These are phyloP conservation scores for Callinectes sapidus DNA, from an alignment of 2,888 invertebrate genomes.

Conservation along the genomic window DNA sequence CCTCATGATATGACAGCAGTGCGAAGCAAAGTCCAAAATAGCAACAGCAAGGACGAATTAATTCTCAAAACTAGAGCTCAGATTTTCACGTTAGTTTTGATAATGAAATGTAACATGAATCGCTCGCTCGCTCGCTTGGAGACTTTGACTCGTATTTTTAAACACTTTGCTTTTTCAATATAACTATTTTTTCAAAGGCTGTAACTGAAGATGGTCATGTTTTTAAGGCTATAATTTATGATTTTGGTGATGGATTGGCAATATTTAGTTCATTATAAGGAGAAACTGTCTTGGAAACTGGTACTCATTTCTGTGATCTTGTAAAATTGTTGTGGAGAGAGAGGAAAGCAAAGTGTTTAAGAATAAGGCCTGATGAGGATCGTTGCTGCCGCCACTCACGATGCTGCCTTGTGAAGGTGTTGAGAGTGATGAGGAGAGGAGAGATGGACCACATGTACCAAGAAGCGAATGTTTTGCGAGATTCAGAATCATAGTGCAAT, in stretches of 20 bases:
- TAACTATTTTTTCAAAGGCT: too few relatives aligned
- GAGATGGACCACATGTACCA: not conserved
- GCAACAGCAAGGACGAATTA: not conserved
- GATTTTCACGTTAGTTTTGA: not conserved
- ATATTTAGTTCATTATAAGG: too few relatives aligned
- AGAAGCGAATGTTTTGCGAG: not conserved
- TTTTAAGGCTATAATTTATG: too few relatives aligned
- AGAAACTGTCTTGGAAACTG: too few relatives aligned
- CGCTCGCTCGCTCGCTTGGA: not conserved
- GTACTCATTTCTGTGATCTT: too few relatives aligned
- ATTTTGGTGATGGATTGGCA: too few relatives aligned
- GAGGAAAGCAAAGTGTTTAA: too few relatives aligned
- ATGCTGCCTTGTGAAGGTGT: not conserved
- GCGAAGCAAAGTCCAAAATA: not conserved
- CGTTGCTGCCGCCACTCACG: not conserved
- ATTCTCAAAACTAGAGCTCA: not conserved
- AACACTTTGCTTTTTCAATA: too few relatives aligned
- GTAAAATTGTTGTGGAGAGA: too few relatives aligned
- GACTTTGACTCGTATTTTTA: too few relatives aligned
- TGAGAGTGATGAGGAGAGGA: not conserved
- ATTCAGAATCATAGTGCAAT: conserved; percentile 8
- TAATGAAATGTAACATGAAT: not conserved
- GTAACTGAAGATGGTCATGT: too few relatives aligned
- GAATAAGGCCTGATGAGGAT: too few relatives aligned
- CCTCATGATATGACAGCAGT: not conserved